phyloP scores from a whole-genome alignment of 2,113 vertebrate genomes.

The Procavia capensis region DNA sequence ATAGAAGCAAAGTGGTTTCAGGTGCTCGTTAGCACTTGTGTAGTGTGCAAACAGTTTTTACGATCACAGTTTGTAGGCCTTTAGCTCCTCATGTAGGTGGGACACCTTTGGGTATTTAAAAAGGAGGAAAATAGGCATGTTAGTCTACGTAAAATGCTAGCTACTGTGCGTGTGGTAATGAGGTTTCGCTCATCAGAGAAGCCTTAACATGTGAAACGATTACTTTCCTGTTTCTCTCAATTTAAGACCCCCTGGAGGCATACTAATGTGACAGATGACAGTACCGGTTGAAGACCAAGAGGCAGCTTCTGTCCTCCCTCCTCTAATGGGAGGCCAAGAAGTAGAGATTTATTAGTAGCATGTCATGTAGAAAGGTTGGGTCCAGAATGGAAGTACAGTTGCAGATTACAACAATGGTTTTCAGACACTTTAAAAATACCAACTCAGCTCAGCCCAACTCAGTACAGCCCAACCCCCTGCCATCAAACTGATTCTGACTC shows the following conservation, averaged over 20 bases:
- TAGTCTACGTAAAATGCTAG: constrained; percentile 64
- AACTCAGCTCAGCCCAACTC: neutral
- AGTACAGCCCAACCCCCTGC: too few relatives aligned
- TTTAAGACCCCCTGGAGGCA: constrained; percentile 7
- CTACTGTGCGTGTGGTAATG: constrained; percentile 59
- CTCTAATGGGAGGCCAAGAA: neutral
- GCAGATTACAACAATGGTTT: neutral
- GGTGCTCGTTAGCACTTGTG: constrained; percentile 76
- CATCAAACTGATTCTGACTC: too few relatives aligned
- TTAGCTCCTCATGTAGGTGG: constrained; percentile 52
- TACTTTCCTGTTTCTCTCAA: neutral
- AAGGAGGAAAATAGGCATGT: constrained; percentile 51
- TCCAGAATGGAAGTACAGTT: constrained; percentile 32
- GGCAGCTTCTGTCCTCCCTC: constrained; percentile 12
- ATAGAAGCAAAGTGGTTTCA: constrained; percentile 82
- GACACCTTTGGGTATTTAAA: constrained; percentile 25
- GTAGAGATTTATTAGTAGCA: constrained; percentile 56
- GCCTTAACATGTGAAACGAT: constrained; percentile 52
- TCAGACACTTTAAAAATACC: constrained; percentile 33
- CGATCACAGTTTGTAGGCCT: constrained; percentile 41
- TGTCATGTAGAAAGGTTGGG: constrained; percentile 29
- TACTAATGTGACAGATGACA: constrained; percentile 25
- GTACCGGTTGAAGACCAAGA: constrained; percentile 28
- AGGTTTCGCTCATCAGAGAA: constrained; percentile 57
- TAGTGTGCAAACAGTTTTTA: constrained; percentile 73